Base-by-base conservation (phyloP, 92 coral and sea anemone species). In the Epizoanthus scotinus region DNA sequence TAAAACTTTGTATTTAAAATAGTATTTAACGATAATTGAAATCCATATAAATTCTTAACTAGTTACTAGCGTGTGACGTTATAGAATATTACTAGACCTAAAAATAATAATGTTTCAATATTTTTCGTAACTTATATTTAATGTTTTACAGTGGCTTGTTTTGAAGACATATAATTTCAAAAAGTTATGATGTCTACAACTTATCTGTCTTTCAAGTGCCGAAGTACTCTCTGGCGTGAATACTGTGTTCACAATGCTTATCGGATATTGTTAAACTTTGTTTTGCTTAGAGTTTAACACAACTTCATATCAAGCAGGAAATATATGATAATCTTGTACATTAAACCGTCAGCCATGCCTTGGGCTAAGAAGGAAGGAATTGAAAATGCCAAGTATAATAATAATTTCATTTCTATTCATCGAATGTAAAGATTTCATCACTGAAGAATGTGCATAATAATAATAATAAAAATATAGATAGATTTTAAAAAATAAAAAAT, bases 341-440 rank as follows among this genome's bases (percentile, higher is more conserved):
- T 75, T 75, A 58, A 75, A 75, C 57, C 63, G 62, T 38, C 44
- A 21, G 12, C 67, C 12, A 59, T 18, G 81, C 81, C 81, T 75
- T 59, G 55, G 81, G 81, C 40, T 56, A 75, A 36, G 44, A 59
- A 38, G 81, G 81, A 75, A 58, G 81, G 81, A 75, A 75, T 31
- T 57, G 40, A 5, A 10, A 40, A 13, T 38, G 36, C 14, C 26
- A 24, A 13, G 69, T 57, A 68, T 57, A 75, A 59, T 75, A 75
- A 60, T 55, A n/a, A 58, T 75, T 75, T 75, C 38, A 75, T 57
- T 75, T 40, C 81, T 75, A 67, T 75, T 75, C 69, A n/a, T 21
- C 49, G 20, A 56, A 56, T 19, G 5, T 60, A 18, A 59, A 42
- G 56, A 75, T 38, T 63, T 75, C 68, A n/a, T 55, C 60, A 42